Evolutionary conservation across 2,888 invertebrate species (phyloP).

Genomic region (Bellardia bayeri): DNA sequence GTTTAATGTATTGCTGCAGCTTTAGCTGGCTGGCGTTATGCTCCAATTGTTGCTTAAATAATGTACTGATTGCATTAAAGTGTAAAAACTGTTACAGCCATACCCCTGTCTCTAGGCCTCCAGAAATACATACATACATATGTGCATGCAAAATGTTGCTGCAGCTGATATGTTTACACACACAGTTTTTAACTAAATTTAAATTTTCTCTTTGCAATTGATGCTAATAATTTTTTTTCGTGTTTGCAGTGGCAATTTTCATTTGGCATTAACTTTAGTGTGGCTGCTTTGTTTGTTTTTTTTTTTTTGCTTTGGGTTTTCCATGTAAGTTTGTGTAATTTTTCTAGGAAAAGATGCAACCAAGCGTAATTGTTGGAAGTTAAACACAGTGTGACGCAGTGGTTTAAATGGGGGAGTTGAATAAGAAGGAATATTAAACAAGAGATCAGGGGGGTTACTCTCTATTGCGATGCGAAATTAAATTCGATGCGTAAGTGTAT

Average conservation of each 20-base stretch:
- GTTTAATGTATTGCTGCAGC: background rate
- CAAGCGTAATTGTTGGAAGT: slow-evolving; percentile 37
- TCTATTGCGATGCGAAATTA: no score
- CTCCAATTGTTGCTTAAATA: slow-evolving; percentile 54
- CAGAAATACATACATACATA: background rate
- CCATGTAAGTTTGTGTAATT: background rate
- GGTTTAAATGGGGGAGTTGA: background rate
- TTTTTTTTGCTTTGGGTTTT: background rate
- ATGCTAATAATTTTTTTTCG: background rate
- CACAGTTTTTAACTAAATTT: slow-evolving; percentile 3
- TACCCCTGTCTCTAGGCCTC: background rate
- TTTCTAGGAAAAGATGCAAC: slow-evolving; percentile 45
- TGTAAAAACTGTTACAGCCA: background rate
- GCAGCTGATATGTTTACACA: slow-evolving; percentile 11
- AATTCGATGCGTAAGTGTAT: no score
- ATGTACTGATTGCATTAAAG: background rate
- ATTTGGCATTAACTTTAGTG: slow-evolving; percentile 18
- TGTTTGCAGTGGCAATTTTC: background rate
- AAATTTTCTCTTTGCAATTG: background rate
- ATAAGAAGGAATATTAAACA: background rate
- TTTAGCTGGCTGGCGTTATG: slow-evolving; percentile 25
- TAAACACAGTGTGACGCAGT: background rate
- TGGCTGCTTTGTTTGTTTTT: background rate
- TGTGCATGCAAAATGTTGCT: slow-evolving; percentile 6
- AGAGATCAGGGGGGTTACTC: no score